Base-by-base conservation (phyloP, 2,113 vertebrate genomes). In the Leptocoma aspasia region DNA sequence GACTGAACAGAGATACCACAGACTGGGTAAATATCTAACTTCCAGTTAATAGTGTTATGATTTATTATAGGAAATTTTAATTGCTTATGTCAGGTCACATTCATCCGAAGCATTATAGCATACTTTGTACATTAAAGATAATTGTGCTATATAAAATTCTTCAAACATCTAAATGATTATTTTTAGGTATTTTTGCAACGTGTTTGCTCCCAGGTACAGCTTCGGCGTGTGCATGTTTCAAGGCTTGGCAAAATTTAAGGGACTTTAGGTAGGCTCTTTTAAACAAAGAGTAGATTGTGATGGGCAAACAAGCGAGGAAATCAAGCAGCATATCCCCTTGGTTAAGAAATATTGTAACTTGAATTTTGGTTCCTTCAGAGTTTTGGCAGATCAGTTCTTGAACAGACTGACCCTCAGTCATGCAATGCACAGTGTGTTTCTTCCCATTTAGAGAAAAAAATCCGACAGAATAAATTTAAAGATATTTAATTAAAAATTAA, bases 1-100 rank as follows among this genome's bases (percentile, higher is more conserved):
- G 98, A 99, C 94, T 99, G 99, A 99, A 85, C 96, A 86, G 97
- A 98, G 84, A 98, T 99, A 50, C 95, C 82, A 71, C 84, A 97
- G 50, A 98, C 71, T 98, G 88, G 93, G 98, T 98, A 98, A 98
- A 96, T 82, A 69, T 53, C 53, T 60, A 87, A 54, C 27, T 73
- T 91, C 14, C 41, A 66, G 20, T 70, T 93, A 69, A 68, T 72
- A 18, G 47, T 61, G 33, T 82, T 75, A 17, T 26, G 28, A 41
- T 49, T 64, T 87, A 7, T 75, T 89, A 21, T 15, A 54, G 39
- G 44, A 65, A 31, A 56, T 44, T 84, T 60, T 41, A 53, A 37
- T 53, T 88, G 15, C 27, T 60, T 65, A 15, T 72, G 35, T 41
- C 11, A 49, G 9, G 15, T 72, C 26, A 49, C 35, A 31, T 69